These are phyloP conservation scores for Nicator chloris DNA, from an alignment of 2,113 vertebrate genomes.

Conservation along the genomic window DNA sequence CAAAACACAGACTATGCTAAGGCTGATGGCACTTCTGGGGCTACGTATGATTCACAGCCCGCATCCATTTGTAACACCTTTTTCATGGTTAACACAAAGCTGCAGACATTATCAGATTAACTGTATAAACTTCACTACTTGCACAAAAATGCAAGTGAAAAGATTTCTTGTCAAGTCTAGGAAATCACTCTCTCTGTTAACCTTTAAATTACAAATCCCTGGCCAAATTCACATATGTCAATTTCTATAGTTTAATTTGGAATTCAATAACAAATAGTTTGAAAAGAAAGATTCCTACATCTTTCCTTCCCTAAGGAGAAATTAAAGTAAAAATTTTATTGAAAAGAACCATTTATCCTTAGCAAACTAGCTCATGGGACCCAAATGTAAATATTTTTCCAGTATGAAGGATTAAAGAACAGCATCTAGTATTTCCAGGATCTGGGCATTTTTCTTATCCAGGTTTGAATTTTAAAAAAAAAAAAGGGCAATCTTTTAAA, in stretches of 20 bases:
- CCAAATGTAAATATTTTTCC: background rate
- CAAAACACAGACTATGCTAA: background rate
- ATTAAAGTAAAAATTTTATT: background rate
- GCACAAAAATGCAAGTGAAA: background rate
- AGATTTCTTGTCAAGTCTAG: background rate
- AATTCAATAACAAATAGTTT: background rate
- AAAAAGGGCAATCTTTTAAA: background rate
- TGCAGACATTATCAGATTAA: background rate
- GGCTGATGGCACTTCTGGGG: background rate
- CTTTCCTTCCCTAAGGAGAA: background rate
- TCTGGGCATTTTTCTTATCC: background rate
- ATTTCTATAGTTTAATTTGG: background rate
- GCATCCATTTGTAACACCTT: background rate
- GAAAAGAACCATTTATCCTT: background rate
- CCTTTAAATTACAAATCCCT: background rate
- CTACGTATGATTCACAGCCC: background rate
- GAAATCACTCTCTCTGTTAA: background rate
- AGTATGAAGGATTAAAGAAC: background rate
- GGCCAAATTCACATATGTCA: background rate
- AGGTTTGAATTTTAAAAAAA: background rate
- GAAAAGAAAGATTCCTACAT: background rate
- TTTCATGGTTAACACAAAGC: background rate
- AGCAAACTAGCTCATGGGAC: background rate
- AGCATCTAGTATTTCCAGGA: background rate
- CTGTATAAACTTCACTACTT: background rate